A percentile compares a stretch with the other conserved stretches of the same genome.
phyloP scores from a whole-genome alignment of 2,113 vertebrate species.

The Ptychochromis oligacanthus region DNA sequence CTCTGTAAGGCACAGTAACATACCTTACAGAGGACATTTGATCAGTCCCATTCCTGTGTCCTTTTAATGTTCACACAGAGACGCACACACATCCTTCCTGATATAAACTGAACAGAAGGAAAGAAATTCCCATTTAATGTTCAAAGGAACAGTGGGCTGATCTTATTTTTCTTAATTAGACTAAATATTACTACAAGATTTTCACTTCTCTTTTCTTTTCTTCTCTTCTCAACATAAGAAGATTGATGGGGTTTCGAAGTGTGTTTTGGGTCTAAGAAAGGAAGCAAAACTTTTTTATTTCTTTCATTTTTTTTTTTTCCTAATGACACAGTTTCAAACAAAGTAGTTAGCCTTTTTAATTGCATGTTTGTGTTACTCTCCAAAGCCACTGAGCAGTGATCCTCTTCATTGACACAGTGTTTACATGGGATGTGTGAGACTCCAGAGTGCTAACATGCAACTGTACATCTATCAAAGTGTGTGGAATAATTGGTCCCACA shows the following conservation, averaged over 20 bases:
- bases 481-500: slow-evolving; percentile 48
- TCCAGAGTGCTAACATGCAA: slow-evolving; percentile 1
- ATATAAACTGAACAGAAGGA: neutral
- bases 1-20: neutral
- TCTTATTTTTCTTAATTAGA: neutral
- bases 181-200: neutral
- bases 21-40: neutral
- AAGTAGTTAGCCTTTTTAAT: neutral
- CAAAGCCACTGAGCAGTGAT: neutral
- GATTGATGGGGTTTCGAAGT: too few species aligned
- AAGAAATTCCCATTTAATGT: neutral
- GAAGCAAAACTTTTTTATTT: too few species aligned
- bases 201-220: neutral
- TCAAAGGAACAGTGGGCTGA: neutral
- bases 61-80: neutral
- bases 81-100: neutral
- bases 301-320: too few species aligned
- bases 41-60: neutral
- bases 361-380: neutral
- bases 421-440: neutral
- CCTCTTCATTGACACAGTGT: neutral
- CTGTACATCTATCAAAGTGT: neutral
- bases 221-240: too few species aligned
- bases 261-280: too few species aligned
- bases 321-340: too few species aligned